Percentiles rank a stretch among this genome's conserved stretches.
Evolutionary conservation across 2,113 vertebrate species (phyloP).

Genomic region (Phodopus roborovskii): DNA sequence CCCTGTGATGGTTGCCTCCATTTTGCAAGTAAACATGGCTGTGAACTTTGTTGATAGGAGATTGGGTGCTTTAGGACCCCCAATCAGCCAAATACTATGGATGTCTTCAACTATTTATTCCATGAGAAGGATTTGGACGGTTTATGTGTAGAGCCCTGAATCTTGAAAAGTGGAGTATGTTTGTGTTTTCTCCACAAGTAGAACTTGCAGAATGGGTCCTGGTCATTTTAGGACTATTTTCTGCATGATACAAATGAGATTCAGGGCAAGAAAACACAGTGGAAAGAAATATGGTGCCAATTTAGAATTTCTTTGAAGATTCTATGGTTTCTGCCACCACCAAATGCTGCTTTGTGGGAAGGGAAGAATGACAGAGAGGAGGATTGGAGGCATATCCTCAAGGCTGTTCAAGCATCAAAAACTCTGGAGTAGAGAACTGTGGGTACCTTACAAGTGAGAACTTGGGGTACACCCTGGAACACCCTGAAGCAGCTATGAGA

Average conservation of each 20-base stretch:
- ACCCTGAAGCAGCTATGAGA: background rate
- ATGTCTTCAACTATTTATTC: background rate
- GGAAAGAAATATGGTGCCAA: background rate
- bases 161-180: background rate
- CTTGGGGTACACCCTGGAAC: accelerated
- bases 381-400: background rate
- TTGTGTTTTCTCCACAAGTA: background rate
- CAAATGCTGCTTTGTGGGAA: background rate
- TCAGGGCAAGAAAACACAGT: background rate
- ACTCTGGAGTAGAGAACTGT: background rate
- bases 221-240: background rate
- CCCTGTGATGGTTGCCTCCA: background rate
- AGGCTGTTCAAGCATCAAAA: background rate
- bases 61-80: accelerated
- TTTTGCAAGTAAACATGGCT: background rate
- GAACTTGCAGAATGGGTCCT: background rate
- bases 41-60: background rate
- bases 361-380: background rate
- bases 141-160: background rate
- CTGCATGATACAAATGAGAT: background rate
- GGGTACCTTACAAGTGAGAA: background rate
- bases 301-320: background rate
- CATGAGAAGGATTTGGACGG: too few relatives aligned
- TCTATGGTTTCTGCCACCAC: background rate
- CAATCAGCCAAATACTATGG: background rate